phyloP scores from a whole-genome alignment of 2,113 vertebrate genomes.

The Hippolais icterina region DNA sequence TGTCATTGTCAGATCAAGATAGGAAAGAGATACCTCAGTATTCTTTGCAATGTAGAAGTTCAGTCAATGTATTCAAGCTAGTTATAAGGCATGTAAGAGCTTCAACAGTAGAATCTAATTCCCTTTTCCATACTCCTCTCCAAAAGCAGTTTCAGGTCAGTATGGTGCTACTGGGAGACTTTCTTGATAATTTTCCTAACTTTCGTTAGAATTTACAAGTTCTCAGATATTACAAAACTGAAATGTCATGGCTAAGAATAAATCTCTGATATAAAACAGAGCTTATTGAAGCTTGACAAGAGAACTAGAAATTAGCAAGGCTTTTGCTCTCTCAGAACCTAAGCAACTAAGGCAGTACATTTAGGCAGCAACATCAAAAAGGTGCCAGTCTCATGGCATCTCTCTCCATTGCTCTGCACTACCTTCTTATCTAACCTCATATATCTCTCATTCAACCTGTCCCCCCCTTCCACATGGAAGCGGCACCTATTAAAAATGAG shows the following conservation, averaged over 20 bases:
- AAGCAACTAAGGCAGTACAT: not conserved
- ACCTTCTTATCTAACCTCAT: not conserved
- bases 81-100: not conserved
- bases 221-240: not conserved
- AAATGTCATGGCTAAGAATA: not conserved
- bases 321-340: not conserved
- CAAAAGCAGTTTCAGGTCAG: not conserved
- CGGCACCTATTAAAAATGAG: not conserved
- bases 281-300: not conserved
- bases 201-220: not conserved
- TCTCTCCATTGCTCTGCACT: not conserved
- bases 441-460: not conserved
- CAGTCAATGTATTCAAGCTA: not conserved
- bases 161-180: not conserved
- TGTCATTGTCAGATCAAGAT: not conserved
- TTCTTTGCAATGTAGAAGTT: not conserved
- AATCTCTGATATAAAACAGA: not conserved
- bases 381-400: not conserved
- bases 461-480: not conserved
- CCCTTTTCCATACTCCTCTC: not conserved
- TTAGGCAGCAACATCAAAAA: not conserved
- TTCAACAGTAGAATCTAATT: not conserved
- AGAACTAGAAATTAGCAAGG: not conserved
- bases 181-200: not conserved
- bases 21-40: fast-evolving